Percentiles rank a stretch among this genome's conserved stretches.
These are phyloP conservation scores for Chrysolina americana DNA, from an alignment of 2,888 invertebrate genomes.

Conservation along the genomic window DNA sequence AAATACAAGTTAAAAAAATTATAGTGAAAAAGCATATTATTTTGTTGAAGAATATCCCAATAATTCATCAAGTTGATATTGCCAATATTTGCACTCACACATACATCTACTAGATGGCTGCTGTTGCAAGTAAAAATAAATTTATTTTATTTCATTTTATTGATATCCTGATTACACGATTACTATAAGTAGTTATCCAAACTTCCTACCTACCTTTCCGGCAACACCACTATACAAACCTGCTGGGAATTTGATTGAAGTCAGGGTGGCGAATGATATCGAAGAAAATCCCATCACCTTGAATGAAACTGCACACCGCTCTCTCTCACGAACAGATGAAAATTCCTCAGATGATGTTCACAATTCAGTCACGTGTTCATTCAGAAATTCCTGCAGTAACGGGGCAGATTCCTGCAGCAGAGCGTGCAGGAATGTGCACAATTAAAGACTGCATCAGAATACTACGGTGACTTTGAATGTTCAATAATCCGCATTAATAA, in stretches of 20 bases:
- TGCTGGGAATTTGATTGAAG: constrained; percentile 31
- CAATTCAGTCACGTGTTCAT: constrained; percentile 61
- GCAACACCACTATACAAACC: background rate
- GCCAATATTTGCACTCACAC: too few relatives aligned
- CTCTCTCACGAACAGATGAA: constrained; percentile 44
- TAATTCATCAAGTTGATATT: too few relatives aligned
- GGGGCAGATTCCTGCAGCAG: background rate
- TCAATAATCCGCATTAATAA: background rate
- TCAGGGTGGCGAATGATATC: constrained; percentile 32
- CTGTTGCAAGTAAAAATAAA: background rate
- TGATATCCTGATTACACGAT: background rate
- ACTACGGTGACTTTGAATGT: constrained; percentile 37
- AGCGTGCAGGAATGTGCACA: constrained; percentile 53
- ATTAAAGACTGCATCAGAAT: constrained; percentile 51
- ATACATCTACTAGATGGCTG: too few relatives aligned
- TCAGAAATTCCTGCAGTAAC: constrained; percentile 56
- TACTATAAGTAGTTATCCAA: background rate
- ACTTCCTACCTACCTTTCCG: background rate
- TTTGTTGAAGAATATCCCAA: too few relatives aligned
- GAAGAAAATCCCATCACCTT: constrained; percentile 35
- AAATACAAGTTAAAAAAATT: too few relatives aligned
- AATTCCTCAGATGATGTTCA: constrained; percentile 61
- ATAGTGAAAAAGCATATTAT: too few relatives aligned
- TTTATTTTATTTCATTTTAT: background rate
- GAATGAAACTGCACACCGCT: constrained; percentile 10